Conservation (phyloP, 2,113 vertebrate species). For the Theristicus caerulescens region DNA sequence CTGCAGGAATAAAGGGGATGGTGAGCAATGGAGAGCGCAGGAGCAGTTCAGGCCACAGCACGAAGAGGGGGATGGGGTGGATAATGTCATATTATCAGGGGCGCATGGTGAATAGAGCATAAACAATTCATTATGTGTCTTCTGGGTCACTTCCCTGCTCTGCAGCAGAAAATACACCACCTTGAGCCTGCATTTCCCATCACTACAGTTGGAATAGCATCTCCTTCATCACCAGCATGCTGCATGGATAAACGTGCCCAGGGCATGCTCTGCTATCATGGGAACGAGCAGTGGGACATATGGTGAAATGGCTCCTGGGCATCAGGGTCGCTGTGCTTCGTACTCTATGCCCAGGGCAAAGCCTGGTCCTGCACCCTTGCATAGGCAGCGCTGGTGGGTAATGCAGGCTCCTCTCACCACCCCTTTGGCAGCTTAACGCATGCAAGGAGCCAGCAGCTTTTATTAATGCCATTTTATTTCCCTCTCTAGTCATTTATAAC, state of each 20-base stretch:
- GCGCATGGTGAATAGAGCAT: background rate
- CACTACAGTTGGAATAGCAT: background rate
- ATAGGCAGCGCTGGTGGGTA: accelerated
- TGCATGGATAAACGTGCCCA: too few relatives aligned
- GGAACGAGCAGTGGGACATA: accelerated
- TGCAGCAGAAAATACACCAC: background rate
- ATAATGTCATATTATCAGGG: background rate
- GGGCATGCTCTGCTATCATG: background rate
- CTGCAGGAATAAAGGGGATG: background rate
- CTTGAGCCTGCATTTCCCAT: background rate
- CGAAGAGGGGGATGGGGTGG: background rate
- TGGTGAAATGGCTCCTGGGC: background rate
- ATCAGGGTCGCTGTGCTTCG: accelerated
- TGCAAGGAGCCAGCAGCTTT: background rate
- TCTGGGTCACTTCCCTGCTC: background rate
- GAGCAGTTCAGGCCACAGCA: background rate
- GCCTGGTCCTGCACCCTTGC: accelerated
- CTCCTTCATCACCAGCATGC: accelerated
- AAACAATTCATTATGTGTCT: background rate
- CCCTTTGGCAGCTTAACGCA: background rate
- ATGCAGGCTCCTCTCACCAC: background rate
- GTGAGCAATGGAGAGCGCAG: background rate
- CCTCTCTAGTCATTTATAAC: accelerated
- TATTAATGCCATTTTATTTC: background rate
- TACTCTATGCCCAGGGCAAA: background rate